Conservation (phyloP, 2,113 vertebrate species). For the Pantherophis guttatus region DNA sequence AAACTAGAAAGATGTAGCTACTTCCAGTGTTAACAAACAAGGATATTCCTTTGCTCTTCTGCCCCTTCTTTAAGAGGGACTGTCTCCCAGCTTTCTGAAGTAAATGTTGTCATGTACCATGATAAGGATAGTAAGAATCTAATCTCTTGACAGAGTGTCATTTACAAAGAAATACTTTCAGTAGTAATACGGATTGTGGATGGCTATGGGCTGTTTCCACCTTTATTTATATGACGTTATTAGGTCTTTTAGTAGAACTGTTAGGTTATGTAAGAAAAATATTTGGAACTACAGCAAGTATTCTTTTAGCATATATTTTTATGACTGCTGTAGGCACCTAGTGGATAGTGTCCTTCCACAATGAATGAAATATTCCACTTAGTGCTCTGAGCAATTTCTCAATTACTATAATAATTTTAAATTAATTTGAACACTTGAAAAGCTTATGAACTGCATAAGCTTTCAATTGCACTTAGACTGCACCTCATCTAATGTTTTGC, state of each 20-base stretch:
- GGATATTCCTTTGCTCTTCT: neutral
- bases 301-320: neutral
- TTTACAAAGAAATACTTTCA: neutral
- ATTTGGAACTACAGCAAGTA: neutral
- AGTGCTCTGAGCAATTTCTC: neutral
- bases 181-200: neutral
- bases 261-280: neutral
- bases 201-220: neutral
- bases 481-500: neutral
- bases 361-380: neutral
- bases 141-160: neutral
- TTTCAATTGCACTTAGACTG: neutral
- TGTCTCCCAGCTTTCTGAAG: neutral
- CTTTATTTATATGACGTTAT: neutral
- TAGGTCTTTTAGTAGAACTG: neutral
- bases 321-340: neutral
- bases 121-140: neutral
- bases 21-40: neutral
- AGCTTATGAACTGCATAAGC: neutral
- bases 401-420: neutral
- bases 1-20: neutral
- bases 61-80: neutral
- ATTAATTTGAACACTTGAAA: neutral
- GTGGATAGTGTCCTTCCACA: neutral
- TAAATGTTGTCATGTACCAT: neutral